Base-by-base conservation (phyloP, 1,140 invertebrate genomes). In the Drosophila sproati region DNA sequence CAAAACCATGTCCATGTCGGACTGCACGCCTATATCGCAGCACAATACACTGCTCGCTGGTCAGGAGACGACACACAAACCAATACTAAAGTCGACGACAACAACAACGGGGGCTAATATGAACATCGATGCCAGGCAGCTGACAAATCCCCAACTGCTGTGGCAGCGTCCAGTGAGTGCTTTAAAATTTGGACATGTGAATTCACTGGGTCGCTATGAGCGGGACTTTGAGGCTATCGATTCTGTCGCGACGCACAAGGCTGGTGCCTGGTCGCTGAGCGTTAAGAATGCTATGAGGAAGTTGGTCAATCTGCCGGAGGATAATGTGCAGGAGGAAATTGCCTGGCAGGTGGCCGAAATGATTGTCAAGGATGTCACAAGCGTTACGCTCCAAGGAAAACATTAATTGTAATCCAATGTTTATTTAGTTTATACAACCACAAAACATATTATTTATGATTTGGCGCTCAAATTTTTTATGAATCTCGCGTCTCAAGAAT, bases 281-380 rank as follows among this genome's bases (percentile, higher is more conserved):
- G 88, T 81, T 69, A 95, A 94, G 78, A 94, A 94, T 91, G 97
- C 96, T 73, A 95, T 97, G 48, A 96, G 95, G 89, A 95, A 95
- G 93, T 94, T 97, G 87, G 96, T 97, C 55, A 95, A 96, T 93
- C 94, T 95, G 66, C 96, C 96, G 48, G 96, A 97, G 92, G 95
- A 97, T 81, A 97, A 97, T 95, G 96, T 96, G 47, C 97, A 98
- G 93, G 97, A 98, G 93, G 97, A 98, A 91, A 96, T 98, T 94
- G 98, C 98, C 34, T 97, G 97, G 96, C 96, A 97, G 93, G 96
- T 98, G 70, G 97, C 98, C 20, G 97, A 98, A 93, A 98, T 98
- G 97, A 98, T 98, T 85, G 95, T 98, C 37, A 97, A 96, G 93
- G 97, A 98, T 93, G 96, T 98, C 35, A 98, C 97, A 34, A 96